Evolutionary conservation across 1,140 invertebrate species (phyloP).

Genomic region (Diplogasteroides magnus): DNA sequence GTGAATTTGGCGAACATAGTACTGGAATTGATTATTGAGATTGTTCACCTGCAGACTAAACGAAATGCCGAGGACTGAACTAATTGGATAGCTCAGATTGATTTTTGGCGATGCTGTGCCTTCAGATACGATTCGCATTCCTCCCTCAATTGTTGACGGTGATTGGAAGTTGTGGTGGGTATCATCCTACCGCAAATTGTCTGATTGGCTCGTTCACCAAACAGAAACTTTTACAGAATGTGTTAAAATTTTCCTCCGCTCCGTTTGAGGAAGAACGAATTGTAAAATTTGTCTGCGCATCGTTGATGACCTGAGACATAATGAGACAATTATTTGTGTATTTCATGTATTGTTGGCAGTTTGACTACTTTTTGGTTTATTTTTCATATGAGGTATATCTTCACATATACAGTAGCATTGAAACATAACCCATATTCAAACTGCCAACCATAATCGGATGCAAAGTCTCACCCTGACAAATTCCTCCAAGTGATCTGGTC

Average conservation of each 20-base stretch:
- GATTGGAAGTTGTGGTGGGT: too few relatives aligned
- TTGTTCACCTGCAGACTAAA: conserved; percentile 47
- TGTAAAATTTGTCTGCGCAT: conserved; percentile 42
- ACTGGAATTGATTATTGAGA: conserved; percentile 44
- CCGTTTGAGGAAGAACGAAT: conserved; percentile 35
- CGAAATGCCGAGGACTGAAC: conserved; percentile 39
- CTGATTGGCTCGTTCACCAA: conserved; percentile 49
- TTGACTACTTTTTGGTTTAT: too few relatives aligned
- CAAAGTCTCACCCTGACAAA: conserved; percentile 33
- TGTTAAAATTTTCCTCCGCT: too few relatives aligned
- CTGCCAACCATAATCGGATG: too few relatives aligned
- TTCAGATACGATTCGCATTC: neutral
- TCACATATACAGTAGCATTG: too few relatives aligned
- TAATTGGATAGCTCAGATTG: conserved; percentile 42
- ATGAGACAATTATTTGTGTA: too few relatives aligned
- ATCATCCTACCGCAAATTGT: conserved; percentile 28
- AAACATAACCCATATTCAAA: too few relatives aligned
- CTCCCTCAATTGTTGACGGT: neutral
- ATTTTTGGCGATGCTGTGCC: conserved; percentile 36
- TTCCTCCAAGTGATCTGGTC: conserved; percentile 45
- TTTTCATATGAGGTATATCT: too few relatives aligned
- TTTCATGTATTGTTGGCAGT: too few relatives aligned
- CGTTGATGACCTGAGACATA: conserved; percentile 44
- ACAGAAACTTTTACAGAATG: conserved; percentile 48
- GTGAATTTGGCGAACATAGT: too few relatives aligned